phyloP scores from a whole-genome alignment of 2,113 vertebrate genomes.

The Progne subis region DNA sequence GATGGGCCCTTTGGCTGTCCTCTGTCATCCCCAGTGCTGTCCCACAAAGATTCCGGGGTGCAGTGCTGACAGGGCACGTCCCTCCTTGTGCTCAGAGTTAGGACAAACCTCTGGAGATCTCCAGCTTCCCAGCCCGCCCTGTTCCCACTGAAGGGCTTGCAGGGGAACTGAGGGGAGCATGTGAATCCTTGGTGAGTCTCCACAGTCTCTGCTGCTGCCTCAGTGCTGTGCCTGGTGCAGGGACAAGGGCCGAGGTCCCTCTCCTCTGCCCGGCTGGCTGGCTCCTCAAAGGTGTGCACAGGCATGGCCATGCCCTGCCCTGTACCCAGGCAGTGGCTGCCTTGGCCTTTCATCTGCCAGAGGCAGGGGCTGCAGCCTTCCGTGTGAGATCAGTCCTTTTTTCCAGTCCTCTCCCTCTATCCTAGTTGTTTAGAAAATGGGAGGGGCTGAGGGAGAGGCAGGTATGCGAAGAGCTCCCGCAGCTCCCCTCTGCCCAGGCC shows the following conservation, averaged over 20 bases:
- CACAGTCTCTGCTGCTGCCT: neutral
- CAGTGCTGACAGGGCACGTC: neutral
- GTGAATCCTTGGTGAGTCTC: neutral
- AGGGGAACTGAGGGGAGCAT: fast-evolving
- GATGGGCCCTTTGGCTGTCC: neutral
- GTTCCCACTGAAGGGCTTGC: fast-evolving
- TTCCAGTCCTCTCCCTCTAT: neutral
- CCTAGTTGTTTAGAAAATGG: neutral
- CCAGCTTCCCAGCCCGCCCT: neutral
- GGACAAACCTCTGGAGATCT: neutral
- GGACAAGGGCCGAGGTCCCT: neutral
- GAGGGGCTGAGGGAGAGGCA: neutral
- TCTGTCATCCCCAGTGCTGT: neutral
- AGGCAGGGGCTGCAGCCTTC: neutral
- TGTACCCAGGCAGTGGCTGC: neutral
- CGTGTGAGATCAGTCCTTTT: neutral
- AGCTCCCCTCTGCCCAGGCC: neutral
- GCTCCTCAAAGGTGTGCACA: fast-evolving
- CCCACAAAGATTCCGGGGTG: neutral
- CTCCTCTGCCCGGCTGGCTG: neutral
- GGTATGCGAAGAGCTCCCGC: neutral
- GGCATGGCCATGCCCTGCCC: neutral
- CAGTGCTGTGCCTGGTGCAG: fast-evolving
- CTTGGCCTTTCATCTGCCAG: neutral
- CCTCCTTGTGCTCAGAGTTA: neutral